Evolutionary conservation across 2,888 invertebrate genomes (phyloP).

Genomic region (Arctia plantaginis): DNA sequence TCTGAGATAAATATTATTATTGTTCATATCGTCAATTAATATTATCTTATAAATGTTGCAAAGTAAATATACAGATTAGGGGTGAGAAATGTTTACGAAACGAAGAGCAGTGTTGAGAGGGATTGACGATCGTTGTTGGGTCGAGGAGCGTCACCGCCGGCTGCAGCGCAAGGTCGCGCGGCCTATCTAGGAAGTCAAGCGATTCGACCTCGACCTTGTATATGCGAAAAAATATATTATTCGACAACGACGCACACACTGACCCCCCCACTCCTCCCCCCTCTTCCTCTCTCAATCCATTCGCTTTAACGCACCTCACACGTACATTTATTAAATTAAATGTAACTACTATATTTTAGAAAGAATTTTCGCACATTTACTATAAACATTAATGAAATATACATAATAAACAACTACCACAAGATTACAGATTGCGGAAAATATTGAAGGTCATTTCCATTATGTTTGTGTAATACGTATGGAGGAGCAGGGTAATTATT

Average conservation of each 20-base stretch:
- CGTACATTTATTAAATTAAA: conserved; percentile 5
- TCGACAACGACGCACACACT: conserved; percentile 70
- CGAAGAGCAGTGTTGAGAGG: conserved; percentile 9
- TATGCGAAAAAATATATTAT: conserved; percentile 81
- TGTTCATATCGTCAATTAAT: background rate
- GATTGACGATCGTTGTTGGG: conserved; percentile 37
- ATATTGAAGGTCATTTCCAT: conserved; percentile 65
- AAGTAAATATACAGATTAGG: background rate
- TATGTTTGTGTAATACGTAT: conserved; percentile 47
- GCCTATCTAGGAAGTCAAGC: conserved; percentile 83
- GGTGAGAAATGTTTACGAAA: background rate
- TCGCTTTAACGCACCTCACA: conserved; percentile 34
- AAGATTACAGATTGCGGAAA: conserved; percentile 70
- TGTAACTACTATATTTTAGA: conserved; percentile 13
- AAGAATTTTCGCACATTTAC: conserved; percentile 26
- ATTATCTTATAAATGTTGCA: background rate
- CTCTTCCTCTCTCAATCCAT: conserved; percentile 37
- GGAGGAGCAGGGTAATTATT: conserved; percentile 41
- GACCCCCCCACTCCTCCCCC: conserved; percentile 15
- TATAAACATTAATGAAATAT: conserved; percentile 33
- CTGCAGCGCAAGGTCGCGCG: conserved; percentile 59
- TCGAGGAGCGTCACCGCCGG: conserved; percentile 48
- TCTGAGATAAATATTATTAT: too few species aligned
- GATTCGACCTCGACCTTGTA: conserved; percentile 82
- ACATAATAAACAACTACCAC: conserved; percentile 39